These are phyloP conservation scores for Acanthornis magna DNA, from an alignment of 2,797 vertebrate species.

Conservation along the genomic window DNA sequence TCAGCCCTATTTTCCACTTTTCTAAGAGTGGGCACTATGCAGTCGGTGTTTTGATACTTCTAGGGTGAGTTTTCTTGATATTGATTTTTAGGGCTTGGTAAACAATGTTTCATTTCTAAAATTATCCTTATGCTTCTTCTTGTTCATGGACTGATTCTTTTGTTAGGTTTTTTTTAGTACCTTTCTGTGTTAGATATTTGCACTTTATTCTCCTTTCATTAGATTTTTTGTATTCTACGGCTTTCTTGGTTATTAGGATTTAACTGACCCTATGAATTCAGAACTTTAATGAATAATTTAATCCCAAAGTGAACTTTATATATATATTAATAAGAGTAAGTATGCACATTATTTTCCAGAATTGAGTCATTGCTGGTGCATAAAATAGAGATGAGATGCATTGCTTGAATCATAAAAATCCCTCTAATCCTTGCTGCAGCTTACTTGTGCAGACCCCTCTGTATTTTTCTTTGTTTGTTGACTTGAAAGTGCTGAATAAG, in stretches of 20 bases:
- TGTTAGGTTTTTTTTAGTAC: not conserved
- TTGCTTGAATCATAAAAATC: not conserved
- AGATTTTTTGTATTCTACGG: not conserved
- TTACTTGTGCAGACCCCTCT: not conserved
- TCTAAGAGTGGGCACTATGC: not conserved
- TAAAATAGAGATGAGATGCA: not conserved
- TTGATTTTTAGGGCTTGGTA: not conserved
- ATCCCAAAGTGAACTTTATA: not conserved
- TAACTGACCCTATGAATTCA: not conserved
- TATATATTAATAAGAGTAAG: not conserved
- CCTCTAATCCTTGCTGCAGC: not conserved
- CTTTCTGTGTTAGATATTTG: not conserved
- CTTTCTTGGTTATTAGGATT: not conserved
- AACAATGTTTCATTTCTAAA: not conserved
- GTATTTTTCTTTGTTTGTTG: not conserved
- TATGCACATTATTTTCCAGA: not conserved
- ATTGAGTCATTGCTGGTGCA: not conserved
- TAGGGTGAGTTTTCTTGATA: not conserved
- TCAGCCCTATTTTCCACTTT: not conserved
- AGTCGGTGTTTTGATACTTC: not conserved
- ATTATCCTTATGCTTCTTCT: not conserved
- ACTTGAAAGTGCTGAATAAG: not conserved
- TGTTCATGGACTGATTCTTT: not conserved
- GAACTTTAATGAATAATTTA: constrained; percentile 6
- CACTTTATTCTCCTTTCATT: not conserved